These are phyloP conservation scores for Lasioglossum pauxillum DNA, from an alignment of 2,888 invertebrate genomes.

Conservation along the genomic window DNA sequence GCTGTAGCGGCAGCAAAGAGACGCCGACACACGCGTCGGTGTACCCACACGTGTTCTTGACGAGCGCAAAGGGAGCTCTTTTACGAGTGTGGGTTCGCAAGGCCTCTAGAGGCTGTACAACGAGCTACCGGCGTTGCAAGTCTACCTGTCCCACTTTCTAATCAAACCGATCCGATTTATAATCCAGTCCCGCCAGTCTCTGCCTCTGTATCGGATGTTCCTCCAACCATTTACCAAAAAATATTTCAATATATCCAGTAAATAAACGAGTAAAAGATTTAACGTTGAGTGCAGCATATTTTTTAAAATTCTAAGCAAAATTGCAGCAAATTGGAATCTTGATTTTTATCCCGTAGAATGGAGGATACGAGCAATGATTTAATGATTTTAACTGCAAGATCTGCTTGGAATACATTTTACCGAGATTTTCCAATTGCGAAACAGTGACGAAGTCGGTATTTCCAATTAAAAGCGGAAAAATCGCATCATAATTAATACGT, in stretches of 20 bases:
- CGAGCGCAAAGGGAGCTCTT: slow-evolving; percentile 58
- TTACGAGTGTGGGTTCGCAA: slow-evolving; percentile 75
- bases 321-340: no score
- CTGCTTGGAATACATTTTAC: no score
- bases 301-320: no score
- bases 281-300: no score
- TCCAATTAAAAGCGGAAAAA: no score
- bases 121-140: slow-evolving; percentile 74
- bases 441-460: no score
- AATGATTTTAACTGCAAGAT: no score
- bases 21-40: slow-evolving; percentile 8
- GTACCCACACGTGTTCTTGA: slow-evolving; percentile 38
- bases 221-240: neutral
- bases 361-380: no score
- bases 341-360: no score
- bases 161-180: slow-evolving; percentile 76
- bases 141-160: slow-evolving; percentile 82
- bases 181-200: slow-evolving; percentile 46
- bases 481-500: slow-evolving; percentile 8
- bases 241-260: no score
- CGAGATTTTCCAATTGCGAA: no score
- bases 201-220: slow-evolving; percentile 26
- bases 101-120: slow-evolving; percentile 71
- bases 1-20: neutral
- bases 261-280: no score